These are phyloP conservation scores for Bombus fervidus DNA, from an alignment of 1,140 invertebrate genomes.

Conservation along the genomic window DNA sequence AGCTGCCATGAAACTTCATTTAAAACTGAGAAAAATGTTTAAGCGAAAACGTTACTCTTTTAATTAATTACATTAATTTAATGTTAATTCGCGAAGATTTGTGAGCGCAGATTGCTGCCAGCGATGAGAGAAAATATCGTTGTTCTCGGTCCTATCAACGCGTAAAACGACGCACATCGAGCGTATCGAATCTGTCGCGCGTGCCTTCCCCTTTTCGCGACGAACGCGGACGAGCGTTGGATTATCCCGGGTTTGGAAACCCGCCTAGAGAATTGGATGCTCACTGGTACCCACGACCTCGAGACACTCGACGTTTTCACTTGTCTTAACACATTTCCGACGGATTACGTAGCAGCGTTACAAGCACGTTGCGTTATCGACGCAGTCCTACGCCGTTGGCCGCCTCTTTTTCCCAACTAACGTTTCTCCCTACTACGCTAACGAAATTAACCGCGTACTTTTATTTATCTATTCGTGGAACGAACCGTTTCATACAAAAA, in stretches of 20 bases:
- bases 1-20: slow-evolving; percentile 22
- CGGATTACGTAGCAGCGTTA: background rate
- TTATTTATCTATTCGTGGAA: too few relatives aligned
- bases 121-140: background rate
- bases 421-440: too few relatives aligned
- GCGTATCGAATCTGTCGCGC: background rate
- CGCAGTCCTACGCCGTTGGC: too few relatives aligned
- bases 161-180: background rate
- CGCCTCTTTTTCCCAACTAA: too few relatives aligned
- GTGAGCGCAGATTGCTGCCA: too few relatives aligned
- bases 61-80: too few relatives aligned
- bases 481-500: too few relatives aligned
- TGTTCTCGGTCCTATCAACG: background rate
- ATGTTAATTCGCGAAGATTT: background rate
- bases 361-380: background rate
- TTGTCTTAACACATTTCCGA: slow-evolving; percentile 4
- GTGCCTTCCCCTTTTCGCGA: background rate
- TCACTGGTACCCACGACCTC: background rate
- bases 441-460: too few relatives aligned
- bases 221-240: background rate
- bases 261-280: background rate
- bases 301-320: slow-evolving; percentile 1
- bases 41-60: background rate
- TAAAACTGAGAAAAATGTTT: background rate
- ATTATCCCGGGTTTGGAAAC: background rate